Base-by-base conservation (phyloP, 2,888 invertebrate genomes). In the Azorinus chamasolen region DNA sequence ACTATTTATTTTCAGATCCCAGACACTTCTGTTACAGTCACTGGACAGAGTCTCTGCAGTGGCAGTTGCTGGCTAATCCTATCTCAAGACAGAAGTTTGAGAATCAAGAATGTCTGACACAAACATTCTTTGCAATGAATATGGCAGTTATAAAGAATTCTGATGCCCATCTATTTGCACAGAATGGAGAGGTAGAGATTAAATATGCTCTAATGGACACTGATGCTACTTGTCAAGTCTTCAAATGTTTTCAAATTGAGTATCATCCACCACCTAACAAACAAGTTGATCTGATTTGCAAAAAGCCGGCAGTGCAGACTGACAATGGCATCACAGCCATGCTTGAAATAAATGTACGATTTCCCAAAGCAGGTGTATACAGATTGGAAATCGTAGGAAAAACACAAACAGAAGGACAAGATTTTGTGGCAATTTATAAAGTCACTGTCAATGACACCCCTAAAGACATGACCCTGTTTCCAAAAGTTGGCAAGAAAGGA, bases 1-100 rank as follows among this genome's bases (percentile, higher is more conserved):
- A 87, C 66, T 91, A 86, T 58, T 89, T 91, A 72, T 85, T 91
- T 32, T 83, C 90, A 0, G 90, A 90, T 58, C 91, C 91, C 1
- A 79, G 86, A 20, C 73, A 83, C 20, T 61, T 91, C 12, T 79
- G 84, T 12, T 81, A 81, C 41, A 87, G 88, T 0, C 91, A 91
- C 63, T 81, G 86, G 37, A 90, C 91, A 1, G 80, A 85, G 27
- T 72, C 75, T 16, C 39, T 61, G 16, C 73, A 81, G 27, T 91
- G 91, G 90, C 91, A 91, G 68, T n/a, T n/a, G n/a, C 59, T 88
- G 25, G 64, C 76, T 14, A 50, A 73, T 8, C 87, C 88, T 1
- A 73, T 87, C 5, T 74, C 83, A 5, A 18, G 78, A 12, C 74
- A 83, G 14, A 66, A 80, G 41, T 91, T 90, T 58, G 83, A 88